These are phyloP conservation scores for Callorhinus ursinus DNA, from an alignment of 2,113 vertebrate genomes.

Conservation along the genomic window DNA sequence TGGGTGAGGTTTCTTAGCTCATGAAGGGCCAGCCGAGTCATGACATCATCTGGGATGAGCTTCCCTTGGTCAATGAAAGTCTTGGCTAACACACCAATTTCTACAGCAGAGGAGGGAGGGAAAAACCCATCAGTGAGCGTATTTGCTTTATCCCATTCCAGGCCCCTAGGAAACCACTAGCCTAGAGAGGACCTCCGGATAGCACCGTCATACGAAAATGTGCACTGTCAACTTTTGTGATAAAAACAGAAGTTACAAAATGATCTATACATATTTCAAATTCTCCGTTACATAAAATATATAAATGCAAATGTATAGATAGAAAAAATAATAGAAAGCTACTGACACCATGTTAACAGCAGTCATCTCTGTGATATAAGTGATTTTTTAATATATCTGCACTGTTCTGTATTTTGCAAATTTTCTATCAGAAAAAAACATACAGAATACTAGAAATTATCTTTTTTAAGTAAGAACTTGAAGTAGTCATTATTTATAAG, in stretches of 20 bases:
- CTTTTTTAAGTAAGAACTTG: not conserved
- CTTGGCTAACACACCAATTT: slow-evolving; percentile 95
- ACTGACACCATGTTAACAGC: not conserved
- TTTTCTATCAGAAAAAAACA: slow-evolving; percentile 30
- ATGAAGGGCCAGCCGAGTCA: slow-evolving; percentile 92
- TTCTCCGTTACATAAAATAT: not conserved
- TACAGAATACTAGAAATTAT: not conserved
- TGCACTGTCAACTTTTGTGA: not conserved
- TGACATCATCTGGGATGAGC: slow-evolving; percentile 96
- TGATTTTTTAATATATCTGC: not conserved
- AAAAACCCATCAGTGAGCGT: slow-evolving; percentile 44
- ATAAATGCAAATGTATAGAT: not conserved
- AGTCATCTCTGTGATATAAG: not conserved
- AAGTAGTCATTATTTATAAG: slow-evolving; percentile 12
- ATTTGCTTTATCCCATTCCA: not conserved
- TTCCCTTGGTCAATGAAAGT: slow-evolving; percentile 95
- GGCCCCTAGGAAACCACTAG: not conserved
- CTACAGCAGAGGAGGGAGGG: slow-evolving; percentile 82
- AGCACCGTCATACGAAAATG: not conserved
- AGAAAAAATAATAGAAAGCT: not conserved
- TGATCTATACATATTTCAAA: not conserved
- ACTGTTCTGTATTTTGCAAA: not conserved
- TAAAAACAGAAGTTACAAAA: slow-evolving; percentile 14
- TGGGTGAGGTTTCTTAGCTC: slow-evolving; percentile 88
- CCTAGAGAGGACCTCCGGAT: not conserved